These are phyloP conservation scores for Pinna nobilis DNA, from an alignment of 1,140 invertebrate species.

Conservation along the genomic window DNA sequence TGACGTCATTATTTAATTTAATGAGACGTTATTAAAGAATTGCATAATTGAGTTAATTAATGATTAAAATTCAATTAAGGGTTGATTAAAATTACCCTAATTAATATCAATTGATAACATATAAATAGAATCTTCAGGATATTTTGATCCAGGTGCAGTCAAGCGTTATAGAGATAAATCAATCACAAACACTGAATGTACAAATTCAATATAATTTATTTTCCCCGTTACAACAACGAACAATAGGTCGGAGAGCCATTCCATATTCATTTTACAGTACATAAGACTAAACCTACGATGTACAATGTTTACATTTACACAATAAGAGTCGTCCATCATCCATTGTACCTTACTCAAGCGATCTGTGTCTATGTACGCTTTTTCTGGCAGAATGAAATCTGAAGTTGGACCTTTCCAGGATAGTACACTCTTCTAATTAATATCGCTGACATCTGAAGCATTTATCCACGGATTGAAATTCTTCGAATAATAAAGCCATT, in stretches of 20 bases:
- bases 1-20: no score
- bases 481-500: conserved; percentile 36
- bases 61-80: no score
- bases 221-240: conserved; percentile 6
- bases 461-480: conserved; percentile 33
- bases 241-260: conserved; percentile 3
- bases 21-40: no score
- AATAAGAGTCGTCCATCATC: conserved; percentile 9
- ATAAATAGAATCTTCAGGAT: no score
- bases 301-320: conserved; percentile 4
- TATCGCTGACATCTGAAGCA: conserved; percentile 4
- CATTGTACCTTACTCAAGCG: conserved; percentile 4
- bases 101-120: no score
- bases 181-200: no score
- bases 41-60: no score
- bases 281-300: neutral
- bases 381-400: conserved; percentile 2
- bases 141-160: no score
- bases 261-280: conserved; percentile 10
- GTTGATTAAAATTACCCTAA: no score
- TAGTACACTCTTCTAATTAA: conserved; percentile 1
- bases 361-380: conserved; percentile 12
- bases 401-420: conserved; percentile 7
- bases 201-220: no score
- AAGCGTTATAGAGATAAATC: no score